Conservation (phyloP, 2,888 invertebrate species). For the Nudaria mundana region DNA sequence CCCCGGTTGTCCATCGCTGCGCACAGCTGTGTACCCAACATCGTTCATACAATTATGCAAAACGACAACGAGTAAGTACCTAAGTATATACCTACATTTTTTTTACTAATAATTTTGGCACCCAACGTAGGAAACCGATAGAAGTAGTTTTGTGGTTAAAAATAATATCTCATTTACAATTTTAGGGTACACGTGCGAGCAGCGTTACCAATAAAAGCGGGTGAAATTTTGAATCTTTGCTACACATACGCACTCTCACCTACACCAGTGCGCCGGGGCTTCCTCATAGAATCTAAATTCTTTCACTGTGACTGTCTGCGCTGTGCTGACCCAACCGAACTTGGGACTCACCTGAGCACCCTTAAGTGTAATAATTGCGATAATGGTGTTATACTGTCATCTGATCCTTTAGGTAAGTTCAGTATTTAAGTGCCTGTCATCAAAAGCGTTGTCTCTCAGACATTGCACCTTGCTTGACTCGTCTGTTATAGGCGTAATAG, state of each 20-base stretch:
- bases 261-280: conserved; percentile 85
- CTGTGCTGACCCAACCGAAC: conserved; percentile 89
- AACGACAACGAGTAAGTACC: conserved; percentile 56
- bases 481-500: too few species aligned
- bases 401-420: conserved; percentile 84
- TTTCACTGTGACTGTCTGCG: conserved; percentile 88
- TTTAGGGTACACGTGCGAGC: conserved; percentile 86
- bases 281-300: conserved; percentile 87
- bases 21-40: conserved; percentile 91
- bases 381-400: conserved; percentile 84
- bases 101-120: too few species aligned
- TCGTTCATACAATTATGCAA: conserved; percentile 85
- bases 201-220: conserved; percentile 83
- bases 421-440: neutral
- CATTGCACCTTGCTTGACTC: neutral
- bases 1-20: conserved; percentile 88
- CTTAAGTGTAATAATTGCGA: conserved; percentile 90
- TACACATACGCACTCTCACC: conserved; percentile 89
- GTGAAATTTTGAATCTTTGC: conserved; percentile 85
- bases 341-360: conserved; percentile 89
- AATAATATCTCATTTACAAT: too few species aligned
- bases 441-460: neutral
- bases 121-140: too few species aligned
- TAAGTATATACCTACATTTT: neutral
- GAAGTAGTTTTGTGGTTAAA: too few species aligned